These are phyloP conservation scores for Lagria hirta DNA, from an alignment of 2,888 invertebrate species.

Conservation along the genomic window DNA sequence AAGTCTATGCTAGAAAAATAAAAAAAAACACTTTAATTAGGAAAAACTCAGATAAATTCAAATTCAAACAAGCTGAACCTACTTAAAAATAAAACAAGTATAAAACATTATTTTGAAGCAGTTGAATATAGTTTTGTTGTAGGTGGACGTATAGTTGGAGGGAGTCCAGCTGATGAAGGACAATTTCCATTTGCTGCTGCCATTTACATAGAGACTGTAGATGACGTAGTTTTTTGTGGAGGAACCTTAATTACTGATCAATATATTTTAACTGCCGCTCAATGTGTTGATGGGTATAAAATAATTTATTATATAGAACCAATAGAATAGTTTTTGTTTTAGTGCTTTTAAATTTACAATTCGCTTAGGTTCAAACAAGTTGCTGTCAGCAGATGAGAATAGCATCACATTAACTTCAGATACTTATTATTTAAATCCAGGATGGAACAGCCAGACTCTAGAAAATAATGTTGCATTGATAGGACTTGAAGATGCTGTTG, in stretches of 20 bases:
- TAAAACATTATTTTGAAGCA: too few relatives aligned
- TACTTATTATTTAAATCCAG: conserved; percentile 9
- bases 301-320: background rate
- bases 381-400: conserved; percentile 2
- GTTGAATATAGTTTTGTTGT: too few relatives aligned
- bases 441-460: conserved; percentile 1
- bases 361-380: conserved; percentile 5
- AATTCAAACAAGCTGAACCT: too few relatives aligned
- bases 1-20: too few relatives aligned
- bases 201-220: background rate
- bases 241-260: background rate
- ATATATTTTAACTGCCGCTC: conserved; percentile 4
- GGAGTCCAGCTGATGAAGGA: background rate
- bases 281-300: conserved; percentile 4
- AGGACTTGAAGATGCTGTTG: too few relatives aligned
- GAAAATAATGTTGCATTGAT: conserved; percentile 9
- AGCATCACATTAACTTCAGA: conserved; percentile 3
- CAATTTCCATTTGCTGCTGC: conserved; percentile 6
- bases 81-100: too few relatives aligned
- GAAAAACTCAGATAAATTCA: too few relatives aligned
- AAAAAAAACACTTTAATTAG: too few relatives aligned
- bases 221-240: conserved; percentile 5
- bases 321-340: background rate
- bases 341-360: conserved; percentile 9
- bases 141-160: conserved; percentile 3